Evolutionary conservation across 1,140 invertebrate genomes (phyloP).

Genomic region (Caenorhabditis briggsae): DNA sequence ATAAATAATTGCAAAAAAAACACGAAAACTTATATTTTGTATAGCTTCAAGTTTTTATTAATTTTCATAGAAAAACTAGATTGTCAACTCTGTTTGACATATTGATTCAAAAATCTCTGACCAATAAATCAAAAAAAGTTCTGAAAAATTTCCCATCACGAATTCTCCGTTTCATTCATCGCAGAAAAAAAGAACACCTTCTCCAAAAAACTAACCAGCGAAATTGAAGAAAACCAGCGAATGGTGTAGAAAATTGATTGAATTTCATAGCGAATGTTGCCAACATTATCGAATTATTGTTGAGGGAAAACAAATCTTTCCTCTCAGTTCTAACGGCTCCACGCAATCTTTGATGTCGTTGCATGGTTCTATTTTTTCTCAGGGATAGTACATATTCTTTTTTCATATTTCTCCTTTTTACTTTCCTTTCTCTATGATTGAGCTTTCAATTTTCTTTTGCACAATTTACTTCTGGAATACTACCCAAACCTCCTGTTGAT

Average conservation of each 20-base stretch:
- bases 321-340: conserved; percentile 3
- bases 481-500: not conserved
- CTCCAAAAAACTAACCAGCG: not conserved
- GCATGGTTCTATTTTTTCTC: conserved; percentile 1
- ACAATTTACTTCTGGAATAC: not conserved
- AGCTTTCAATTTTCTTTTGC: not conserved
- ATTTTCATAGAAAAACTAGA: not conserved
- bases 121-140: not conserved
- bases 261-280: conserved; percentile 46
- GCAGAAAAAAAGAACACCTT: not conserved
- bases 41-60: too few species aligned
- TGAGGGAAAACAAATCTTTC: conserved; percentile 20
- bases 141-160: not conserved
- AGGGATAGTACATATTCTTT: not conserved
- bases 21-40: too few species aligned
- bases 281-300: conserved; percentile 47
- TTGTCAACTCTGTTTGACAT: too few species aligned
- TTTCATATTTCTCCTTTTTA: not conserved
- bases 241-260: conserved; percentile 51
- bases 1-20: too few species aligned
- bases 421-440: too few species aligned
- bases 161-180: not conserved
- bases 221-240: conserved; percentile 2
- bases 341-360: conserved; percentile 42
- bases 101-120: too few species aligned